phyloP scores from a whole-genome alignment of 2,113 vertebrate genomes.

The Nibea coibor region DNA sequence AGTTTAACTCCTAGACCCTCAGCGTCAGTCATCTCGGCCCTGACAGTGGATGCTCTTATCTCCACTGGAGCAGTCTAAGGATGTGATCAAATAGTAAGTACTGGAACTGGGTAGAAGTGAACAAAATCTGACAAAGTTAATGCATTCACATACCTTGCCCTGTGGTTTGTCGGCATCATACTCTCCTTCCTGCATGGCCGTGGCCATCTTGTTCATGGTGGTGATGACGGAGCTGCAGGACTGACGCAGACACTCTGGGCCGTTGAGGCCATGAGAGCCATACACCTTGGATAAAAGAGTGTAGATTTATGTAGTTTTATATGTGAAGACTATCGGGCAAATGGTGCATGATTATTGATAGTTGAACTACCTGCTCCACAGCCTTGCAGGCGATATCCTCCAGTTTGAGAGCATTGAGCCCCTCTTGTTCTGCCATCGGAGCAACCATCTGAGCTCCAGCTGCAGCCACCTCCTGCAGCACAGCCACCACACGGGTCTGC shows the following conservation, averaged over 20 bases:
- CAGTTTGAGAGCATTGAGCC: conserved; percentile 87
- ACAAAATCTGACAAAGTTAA: neutral
- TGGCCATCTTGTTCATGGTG: conserved; percentile 99
- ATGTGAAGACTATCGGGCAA: too few species aligned
- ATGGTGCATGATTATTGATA: neutral
- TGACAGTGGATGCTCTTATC: conserved; percentile 88
- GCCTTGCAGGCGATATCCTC: conserved; percentile 93
- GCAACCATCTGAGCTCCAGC: conserved; percentile 93
- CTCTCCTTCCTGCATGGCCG: conserved; percentile 98
- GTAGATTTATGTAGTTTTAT: neutral
- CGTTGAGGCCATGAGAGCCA: conserved; percentile 82
- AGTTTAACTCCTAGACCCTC: conserved; percentile 96
- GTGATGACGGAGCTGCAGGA: conserved; percentile 92
- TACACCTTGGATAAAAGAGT: conserved; percentile 56
- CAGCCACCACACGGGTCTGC: conserved; percentile 93
- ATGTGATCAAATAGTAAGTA: neutral
- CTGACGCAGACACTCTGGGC: conserved; percentile 92
- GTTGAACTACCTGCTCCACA: conserved; percentile 89
- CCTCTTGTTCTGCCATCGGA: conserved; percentile 92
- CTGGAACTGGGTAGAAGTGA: neutral
- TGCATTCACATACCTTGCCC: conserved; percentile 68
- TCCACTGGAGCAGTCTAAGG: conserved; percentile 87
- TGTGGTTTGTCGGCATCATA: conserved; percentile 93
- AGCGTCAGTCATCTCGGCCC: conserved; percentile 95
- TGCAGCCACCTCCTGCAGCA: conserved; percentile 95